Evolutionary conservation across 2,888 invertebrate species (phyloP), one percentile per base, ranked within the genome.

Genomic region (Perdita meconis): DNA sequence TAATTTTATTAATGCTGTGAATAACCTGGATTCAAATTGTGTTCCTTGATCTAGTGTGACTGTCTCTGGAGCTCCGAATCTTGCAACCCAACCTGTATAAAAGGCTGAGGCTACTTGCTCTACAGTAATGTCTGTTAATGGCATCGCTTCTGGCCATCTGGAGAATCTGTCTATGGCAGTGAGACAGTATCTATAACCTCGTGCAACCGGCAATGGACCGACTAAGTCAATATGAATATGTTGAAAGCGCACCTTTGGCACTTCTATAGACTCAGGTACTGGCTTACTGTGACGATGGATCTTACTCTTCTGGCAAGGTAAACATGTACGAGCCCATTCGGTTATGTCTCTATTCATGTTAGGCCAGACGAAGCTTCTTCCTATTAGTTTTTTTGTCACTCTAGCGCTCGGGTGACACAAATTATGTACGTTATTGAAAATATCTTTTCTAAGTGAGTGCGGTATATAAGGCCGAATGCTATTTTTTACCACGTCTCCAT

Each of bases 181-280:
- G 0, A 68, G 12, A 5, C 67, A 68, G 5, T 42, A 68, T 1
- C 1, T 59, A n/a, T 10, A 40, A 0, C 24, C 38, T 0, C 50
- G 22, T 0, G 19, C 13, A 3, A 10, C 0, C 1, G 63, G 63
- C n/a, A 70, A 19, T 0, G 63, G n/a, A n/a, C n/a, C 59, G 1
- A 70, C 40, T n/a, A 70, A 19, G 12, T 70, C 57, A 2, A 56
- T 22, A 26, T 70, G 63, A 0, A 70, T 44, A 8, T 71, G 71
- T 0, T 65, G 51, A 12, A 71, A 71, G 12, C 64, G 36, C 2
- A 12, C n/a, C 1, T 19, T n/a, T 0, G 40, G 3, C n/a, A 40
- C 40, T 1, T 40, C 40, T 5, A n/a, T 40, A 12, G 4, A 1
- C n/a, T 40, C 5, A 1, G 40, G 40, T n/a, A n/a, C 6, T n/a